Evolutionary conservation across 2,888 invertebrate genomes (phyloP).

Genomic region (Trichopria drosophilae): DNA sequence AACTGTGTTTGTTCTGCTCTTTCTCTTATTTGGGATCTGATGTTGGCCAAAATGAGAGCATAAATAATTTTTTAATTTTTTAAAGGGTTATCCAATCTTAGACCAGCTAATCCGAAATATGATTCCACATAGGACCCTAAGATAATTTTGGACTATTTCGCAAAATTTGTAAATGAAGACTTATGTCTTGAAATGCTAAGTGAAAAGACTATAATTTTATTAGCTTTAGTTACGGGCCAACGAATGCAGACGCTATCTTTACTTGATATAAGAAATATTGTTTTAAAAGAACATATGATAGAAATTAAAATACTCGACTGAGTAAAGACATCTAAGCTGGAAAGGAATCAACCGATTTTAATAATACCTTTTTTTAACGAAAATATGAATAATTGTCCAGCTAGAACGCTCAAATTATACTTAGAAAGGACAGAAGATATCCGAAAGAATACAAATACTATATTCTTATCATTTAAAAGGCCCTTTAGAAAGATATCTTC

Average conservation of each 20-base stretch:
- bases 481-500: conserved; percentile 31
- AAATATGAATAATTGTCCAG: conserved; percentile 28
- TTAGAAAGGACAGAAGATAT: conserved; percentile 22
- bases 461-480: conserved; percentile 32
- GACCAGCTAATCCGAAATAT: too few species aligned
- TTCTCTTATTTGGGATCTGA: too few species aligned
- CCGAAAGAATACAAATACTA: conserved; percentile 8
- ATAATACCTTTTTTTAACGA: conserved; percentile 27
- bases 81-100: too few species aligned
- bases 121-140: too few species aligned
- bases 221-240: too few species aligned
- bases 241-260: conserved; percentile 8
- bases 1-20: too few species aligned
- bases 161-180: too few species aligned
- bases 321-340: conserved; percentile 29
- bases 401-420: conserved; percentile 23
- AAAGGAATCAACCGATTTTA: conserved; percentile 29
- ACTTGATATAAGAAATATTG: conserved; percentile 18
- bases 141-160: too few species aligned
- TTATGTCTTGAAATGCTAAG: too few species aligned
- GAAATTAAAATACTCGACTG: conserved; percentile 21
- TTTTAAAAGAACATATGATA: conserved; percentile 1
- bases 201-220: too few species aligned
- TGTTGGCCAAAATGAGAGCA: too few species aligned
- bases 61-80: too few species aligned